phyloP scores from a whole-genome alignment of 2,888 invertebrate species.

The Drosophila kambysellisi region DNA sequence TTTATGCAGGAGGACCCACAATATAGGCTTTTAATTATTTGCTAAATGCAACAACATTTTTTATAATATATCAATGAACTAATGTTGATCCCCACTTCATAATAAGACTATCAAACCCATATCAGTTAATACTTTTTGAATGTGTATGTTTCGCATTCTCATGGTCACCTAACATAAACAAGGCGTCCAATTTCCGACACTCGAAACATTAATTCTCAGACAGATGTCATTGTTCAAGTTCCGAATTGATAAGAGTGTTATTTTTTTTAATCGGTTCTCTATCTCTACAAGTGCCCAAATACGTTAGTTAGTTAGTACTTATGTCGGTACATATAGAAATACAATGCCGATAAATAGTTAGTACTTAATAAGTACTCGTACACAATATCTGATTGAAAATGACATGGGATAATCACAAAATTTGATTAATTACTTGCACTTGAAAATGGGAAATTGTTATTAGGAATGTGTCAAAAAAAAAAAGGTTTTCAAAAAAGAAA shows the following conservation, averaged over 20 bases:
- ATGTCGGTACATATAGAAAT: background rate
- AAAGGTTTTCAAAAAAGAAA: background rate
- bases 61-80: background rate
- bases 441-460: slow-evolving; percentile 26
- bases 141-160: background rate
- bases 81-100: background rate
- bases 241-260: background rate
- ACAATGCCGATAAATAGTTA: background rate
- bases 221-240: background rate
- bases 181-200: background rate
- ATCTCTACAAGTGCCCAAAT: background rate
- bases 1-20: too few relatives aligned
- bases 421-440: slow-evolving; percentile 29
- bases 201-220: background rate
- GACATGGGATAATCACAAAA: slow-evolving; percentile 3
- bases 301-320: background rate
- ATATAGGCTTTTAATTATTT: background rate
- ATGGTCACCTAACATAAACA: background rate
- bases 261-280: background rate
- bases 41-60: background rate
- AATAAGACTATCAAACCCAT: background rate
- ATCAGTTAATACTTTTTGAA: background rate
- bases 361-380: too few relatives aligned
- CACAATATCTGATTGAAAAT: slow-evolving; percentile 1
- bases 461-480: slow-evolving; percentile 29